Conservation (phyloP, 2,797 vertebrate species). For the Siniperca obscura region DNA sequence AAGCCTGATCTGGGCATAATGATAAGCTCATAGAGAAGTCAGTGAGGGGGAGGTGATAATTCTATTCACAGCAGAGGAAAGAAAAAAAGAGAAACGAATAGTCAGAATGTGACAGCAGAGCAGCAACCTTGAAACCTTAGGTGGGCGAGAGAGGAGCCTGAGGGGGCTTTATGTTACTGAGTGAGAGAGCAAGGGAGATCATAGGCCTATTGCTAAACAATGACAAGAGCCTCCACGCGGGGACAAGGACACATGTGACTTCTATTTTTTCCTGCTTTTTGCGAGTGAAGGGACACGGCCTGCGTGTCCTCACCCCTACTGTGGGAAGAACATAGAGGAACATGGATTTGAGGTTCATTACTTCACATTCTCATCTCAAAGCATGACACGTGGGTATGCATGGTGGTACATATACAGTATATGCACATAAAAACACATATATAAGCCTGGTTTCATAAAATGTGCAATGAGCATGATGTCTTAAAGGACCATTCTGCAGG, state of each 20-base stretch:
- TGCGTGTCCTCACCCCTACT: conserved; percentile 18
- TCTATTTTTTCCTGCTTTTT: conserved; percentile 32
- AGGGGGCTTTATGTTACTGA: conserved; percentile 74
- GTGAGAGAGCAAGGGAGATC: conserved; percentile 69
- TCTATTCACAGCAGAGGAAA: conserved; percentile 52
- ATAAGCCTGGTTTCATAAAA: not conserved
- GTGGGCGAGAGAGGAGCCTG: conserved; percentile 74
- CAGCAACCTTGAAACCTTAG: conserved; percentile 80
- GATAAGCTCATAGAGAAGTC: conserved; percentile 54
- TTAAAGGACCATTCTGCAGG: not conserved
- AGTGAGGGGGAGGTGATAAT: conserved; percentile 63
- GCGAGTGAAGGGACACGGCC: conserved; percentile 30
- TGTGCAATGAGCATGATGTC: not conserved
- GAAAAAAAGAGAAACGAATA: conserved; percentile 31
- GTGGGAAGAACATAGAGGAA: not conserved
- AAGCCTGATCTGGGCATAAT: conserved; percentile 53
- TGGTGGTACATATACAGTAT: not conserved
- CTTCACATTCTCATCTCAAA: conserved; percentile 11
- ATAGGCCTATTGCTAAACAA: conserved; percentile 67
- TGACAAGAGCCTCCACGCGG: conserved; percentile 65
- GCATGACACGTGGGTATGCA: not conserved
- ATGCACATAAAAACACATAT: not conserved
- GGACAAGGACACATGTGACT: conserved; percentile 70
- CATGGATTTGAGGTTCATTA: conserved; percentile 29
- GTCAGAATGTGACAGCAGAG: conserved; percentile 68